phyloP scores from a whole-genome alignment of 2,797 vertebrate species.

The Enteromius viviparus region DNA sequence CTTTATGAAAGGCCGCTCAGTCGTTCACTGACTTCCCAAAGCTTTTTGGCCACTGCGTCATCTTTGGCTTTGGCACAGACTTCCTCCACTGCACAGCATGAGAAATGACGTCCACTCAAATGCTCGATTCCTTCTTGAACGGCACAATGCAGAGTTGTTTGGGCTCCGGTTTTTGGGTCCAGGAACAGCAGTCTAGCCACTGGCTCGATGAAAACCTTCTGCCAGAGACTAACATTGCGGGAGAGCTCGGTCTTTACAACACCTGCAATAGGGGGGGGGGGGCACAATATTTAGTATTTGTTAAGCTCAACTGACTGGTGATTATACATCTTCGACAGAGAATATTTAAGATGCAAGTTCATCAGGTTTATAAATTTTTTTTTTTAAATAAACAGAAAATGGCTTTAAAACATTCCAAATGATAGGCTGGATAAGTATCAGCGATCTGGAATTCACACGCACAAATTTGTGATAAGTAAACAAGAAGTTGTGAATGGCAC shows the following conservation, averaged over 20 bases:
- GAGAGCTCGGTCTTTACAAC: conserved; percentile 74
- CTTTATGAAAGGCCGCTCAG: conserved; percentile 67
- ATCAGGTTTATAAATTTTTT: neutral
- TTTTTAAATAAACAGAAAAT: neutral
- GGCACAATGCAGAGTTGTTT: conserved; percentile 79
- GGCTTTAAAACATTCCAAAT: neutral
- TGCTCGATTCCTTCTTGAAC: conserved; percentile 76
- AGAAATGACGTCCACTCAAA: conserved; percentile 75
- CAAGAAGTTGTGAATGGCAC: neutral
- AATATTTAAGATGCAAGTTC: neutral
- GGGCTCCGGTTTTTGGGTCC: conserved; percentile 72
- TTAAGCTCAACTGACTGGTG: neutral
- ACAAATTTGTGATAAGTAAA: neutral
- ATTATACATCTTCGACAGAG: neutral
- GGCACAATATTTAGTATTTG: neutral
- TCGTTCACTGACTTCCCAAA: conserved; percentile 79
- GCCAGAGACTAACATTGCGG: conserved; percentile 74
- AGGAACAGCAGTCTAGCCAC: conserved; percentile 73
- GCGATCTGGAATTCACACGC: neutral
- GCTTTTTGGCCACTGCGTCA: conserved; percentile 65
- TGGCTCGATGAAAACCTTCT: conserved; percentile 75
- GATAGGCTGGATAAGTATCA: neutral
- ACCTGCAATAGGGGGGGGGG: conserved; percentile 58
- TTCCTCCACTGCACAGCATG: conserved; percentile 69
- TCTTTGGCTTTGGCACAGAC: conserved; percentile 64